phyloP scores from a whole-genome alignment of 1,140 invertebrate genomes.

The Protaetia brevitarsis region DNA sequence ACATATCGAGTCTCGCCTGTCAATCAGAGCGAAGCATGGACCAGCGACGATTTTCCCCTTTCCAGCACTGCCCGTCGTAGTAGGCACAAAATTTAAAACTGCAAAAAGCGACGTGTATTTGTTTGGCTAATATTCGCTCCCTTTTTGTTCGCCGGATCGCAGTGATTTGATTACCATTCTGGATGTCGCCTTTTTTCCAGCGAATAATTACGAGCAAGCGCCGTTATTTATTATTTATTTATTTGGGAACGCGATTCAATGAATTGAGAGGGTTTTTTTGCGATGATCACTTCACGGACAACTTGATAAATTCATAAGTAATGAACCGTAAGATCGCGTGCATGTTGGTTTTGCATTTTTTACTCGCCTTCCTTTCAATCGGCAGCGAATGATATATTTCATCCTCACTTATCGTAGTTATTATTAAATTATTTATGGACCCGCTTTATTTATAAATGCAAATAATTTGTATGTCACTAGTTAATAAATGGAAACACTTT shows the following conservation, averaged over 20 bases:
- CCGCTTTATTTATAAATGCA: background rate
- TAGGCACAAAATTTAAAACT: slow-evolving; percentile 32
- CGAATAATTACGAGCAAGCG: slow-evolving; percentile 14
- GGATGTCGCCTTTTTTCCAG: slow-evolving; percentile 11
- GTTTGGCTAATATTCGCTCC: slow-evolving; percentile 21
- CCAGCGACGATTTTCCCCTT: background rate
- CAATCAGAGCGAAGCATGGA: slow-evolving; percentile 26
- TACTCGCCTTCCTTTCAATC: no score
- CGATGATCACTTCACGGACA: background rate
- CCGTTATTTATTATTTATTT: slow-evolving; percentile 26
- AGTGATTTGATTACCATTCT: slow-evolving; percentile 19
- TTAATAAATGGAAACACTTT: background rate
- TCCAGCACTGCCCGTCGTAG: slow-evolving; percentile 27
- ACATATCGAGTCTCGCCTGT: slow-evolving; percentile 31
- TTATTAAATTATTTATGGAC: background rate
- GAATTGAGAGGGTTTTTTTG: slow-evolving; percentile 10
- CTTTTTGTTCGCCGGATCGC: background rate
- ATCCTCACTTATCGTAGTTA: no score
- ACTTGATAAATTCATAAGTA: slow-evolving; percentile 21
- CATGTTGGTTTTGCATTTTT: background rate
- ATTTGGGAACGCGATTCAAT: slow-evolving; percentile 20
- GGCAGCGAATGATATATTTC: no score
- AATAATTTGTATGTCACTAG: background rate
- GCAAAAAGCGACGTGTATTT: slow-evolving; percentile 24
- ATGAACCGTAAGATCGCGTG: background rate